A percentile compares a stretch with the other conserved stretches of the same genome.
Conservation (phyloP, 2,888 invertebrate genomes). For the Mylabris sibirica region DNA sequence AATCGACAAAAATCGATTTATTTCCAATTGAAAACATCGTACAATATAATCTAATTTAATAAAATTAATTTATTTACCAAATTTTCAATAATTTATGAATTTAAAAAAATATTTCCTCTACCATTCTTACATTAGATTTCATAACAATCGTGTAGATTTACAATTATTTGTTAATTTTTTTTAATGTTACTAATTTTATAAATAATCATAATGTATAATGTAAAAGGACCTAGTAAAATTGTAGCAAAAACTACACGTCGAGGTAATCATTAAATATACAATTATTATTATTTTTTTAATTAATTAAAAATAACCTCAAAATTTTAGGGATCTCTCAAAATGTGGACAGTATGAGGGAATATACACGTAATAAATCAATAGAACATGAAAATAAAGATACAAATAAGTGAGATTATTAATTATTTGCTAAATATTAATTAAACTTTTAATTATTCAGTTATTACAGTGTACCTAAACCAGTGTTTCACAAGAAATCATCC, state of each 20-base stretch:
- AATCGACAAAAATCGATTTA: background rate
- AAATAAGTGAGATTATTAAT: constrained; percentile 65
- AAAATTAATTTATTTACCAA: background rate
- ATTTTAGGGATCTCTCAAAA: constrained; percentile 79
- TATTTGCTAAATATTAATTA: constrained; percentile 21
- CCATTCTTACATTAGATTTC: background rate
- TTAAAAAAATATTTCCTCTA: background rate
- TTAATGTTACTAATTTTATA: background rate
- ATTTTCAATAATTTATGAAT: background rate
- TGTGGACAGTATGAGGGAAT: constrained; percentile 79
- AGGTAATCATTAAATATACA: constrained; percentile 46
- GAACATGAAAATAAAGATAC: constrained; percentile 74
- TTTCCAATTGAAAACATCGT: background rate
- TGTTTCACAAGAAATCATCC: constrained; percentile 69
- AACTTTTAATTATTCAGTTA: constrained; percentile 18
- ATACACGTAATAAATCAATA: constrained; percentile 72
- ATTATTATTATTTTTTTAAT: background rate
- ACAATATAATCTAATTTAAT: background rate
- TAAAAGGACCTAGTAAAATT: constrained; percentile 88
- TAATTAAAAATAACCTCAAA: constrained; percentile 35
- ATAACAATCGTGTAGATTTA: background rate
- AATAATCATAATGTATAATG: constrained; percentile 76
- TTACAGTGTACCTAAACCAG: constrained; percentile 79
- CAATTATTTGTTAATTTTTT: background rate
- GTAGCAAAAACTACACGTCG: constrained; percentile 87